Evolutionary conservation across 2,113 vertebrate species (phyloP).

Genomic region (Toxotes chatareus): DNA sequence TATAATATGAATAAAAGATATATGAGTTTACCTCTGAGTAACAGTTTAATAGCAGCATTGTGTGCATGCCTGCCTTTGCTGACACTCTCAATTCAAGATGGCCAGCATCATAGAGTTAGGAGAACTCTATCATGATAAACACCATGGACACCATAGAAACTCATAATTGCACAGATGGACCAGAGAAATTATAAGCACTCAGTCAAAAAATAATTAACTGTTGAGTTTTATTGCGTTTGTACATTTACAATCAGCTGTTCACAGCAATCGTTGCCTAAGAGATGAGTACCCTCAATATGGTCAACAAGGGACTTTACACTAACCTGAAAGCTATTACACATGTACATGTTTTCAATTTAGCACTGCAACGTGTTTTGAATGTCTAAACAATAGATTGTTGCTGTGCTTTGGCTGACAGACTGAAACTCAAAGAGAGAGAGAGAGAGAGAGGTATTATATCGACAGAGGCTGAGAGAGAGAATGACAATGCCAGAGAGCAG

Average conservation of each 20-base stretch:
- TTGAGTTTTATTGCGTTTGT: background rate
- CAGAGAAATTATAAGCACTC: slow-evolving; percentile 21
- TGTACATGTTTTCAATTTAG: slow-evolving; percentile 15
- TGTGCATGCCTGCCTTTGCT: no score
- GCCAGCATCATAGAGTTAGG: no score
- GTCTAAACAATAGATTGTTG: slow-evolving; percentile 6
- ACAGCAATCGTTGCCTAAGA: background rate
- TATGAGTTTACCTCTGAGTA: no score
- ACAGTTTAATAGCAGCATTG: no score
- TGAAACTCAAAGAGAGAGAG: slow-evolving; percentile 9
- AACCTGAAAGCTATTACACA: slow-evolving; percentile 10
- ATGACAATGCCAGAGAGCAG: slow-evolving; percentile 15
- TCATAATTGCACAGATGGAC: slow-evolving; percentile 47
- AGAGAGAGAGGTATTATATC: no score
- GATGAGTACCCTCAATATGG: slow-evolving; percentile 7
- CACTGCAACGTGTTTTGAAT: slow-evolving; percentile 1
- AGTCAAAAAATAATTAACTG: slow-evolving; percentile 34
- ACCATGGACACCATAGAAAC: background rate
- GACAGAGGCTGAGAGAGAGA: slow-evolving; percentile 1
- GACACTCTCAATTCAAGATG: no score
- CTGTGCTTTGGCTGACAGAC: slow-evolving; percentile 2
- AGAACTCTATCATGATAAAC: no score
- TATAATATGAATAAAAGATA: no score
- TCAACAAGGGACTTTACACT: slow-evolving; percentile 31
- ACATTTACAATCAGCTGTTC: slow-evolving; percentile 27